Evolutionary conservation across 2,888 invertebrate genomes (phyloP).

Genomic region (Microctonus brassicae): DNA sequence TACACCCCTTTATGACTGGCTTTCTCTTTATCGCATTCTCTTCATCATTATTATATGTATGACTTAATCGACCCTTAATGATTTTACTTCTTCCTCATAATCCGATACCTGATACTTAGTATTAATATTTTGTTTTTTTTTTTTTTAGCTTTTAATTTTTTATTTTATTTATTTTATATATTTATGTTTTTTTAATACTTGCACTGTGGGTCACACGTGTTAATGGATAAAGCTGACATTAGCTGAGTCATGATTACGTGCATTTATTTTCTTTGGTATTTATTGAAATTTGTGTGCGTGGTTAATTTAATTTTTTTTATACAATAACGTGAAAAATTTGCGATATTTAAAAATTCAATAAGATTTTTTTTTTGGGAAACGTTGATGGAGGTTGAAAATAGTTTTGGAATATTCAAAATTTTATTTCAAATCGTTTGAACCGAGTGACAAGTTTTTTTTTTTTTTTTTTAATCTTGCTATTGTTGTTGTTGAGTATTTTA

Average conservation of each 20-base stretch:
- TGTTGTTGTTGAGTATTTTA: neutral
- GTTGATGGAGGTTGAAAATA: neutral
- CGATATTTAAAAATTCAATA: neutral
- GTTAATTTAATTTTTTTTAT: neutral
- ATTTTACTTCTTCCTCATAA: constrained; percentile 36
- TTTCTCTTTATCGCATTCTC: constrained; percentile 10
- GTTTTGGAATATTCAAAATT: neutral
- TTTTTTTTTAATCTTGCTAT: neutral
- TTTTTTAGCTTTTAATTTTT: no score
- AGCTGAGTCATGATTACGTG: neutral
- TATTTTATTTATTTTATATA: constrained; percentile 13
- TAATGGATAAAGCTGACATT: constrained; percentile 50
- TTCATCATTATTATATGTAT: constrained; percentile 43
- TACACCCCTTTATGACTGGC: neutral
- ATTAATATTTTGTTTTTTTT: neutral
- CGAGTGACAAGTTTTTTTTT: no score
- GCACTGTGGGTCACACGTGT: constrained; percentile 50
- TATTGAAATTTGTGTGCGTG: neutral
- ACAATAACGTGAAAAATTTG: neutral
- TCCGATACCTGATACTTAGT: neutral
- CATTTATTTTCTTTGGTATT: neutral
- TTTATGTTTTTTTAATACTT: no score
- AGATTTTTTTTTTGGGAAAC: neutral
- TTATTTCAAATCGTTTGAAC: neutral
- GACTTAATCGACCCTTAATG: constrained; percentile 61